A percentile compares a stretch with the other conserved stretches of the same genome.
phyloP scores from a whole-genome alignment of 2,888 invertebrate species.

The Philereme transversata region DNA sequence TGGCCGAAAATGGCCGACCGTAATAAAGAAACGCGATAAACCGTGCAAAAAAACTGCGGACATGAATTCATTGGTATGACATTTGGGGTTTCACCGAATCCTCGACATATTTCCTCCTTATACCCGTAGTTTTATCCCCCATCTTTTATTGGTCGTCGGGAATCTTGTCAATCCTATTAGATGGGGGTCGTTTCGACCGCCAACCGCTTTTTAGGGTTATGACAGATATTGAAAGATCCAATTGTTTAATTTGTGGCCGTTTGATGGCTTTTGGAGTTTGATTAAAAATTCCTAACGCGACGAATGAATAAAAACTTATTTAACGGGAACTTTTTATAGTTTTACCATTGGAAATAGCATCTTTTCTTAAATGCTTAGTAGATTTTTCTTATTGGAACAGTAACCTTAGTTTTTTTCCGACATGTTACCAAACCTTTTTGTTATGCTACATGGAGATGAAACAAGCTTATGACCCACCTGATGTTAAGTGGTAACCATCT shows the following conservation, averaged over 20 bases:
- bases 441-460: too few relatives aligned
- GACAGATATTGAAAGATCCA: constrained; percentile 60
- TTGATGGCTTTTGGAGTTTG: constrained; percentile 49
- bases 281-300: constrained; percentile 48
- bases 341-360: constrained; percentile 7
- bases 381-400: too few relatives aligned
- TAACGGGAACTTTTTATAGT: constrained; percentile 17
- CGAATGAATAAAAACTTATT: constrained; percentile 20
- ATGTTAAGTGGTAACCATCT: too few relatives aligned
- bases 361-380: neutral
- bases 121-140: constrained; percentile 72
- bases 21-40: constrained; percentile 82
- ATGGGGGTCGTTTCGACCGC: constrained; percentile 56
- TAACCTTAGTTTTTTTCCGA: too few relatives aligned
- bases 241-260: constrained; percentile 59
- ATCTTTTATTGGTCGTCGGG: constrained; percentile 77
- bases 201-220: constrained; percentile 48
- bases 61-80: constrained; percentile 84
- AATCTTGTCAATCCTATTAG: constrained; percentile 80
- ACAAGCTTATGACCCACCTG: too few relatives aligned
- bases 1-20: constrained; percentile 69
- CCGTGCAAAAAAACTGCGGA: constrained; percentile 75
- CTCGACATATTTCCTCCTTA: constrained; percentile 76
- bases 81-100: constrained; percentile 74
- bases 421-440: too few relatives aligned